Evolutionary conservation across 2,113 vertebrate species (phyloP).

Genomic region (Fregetta grallaria): DNA sequence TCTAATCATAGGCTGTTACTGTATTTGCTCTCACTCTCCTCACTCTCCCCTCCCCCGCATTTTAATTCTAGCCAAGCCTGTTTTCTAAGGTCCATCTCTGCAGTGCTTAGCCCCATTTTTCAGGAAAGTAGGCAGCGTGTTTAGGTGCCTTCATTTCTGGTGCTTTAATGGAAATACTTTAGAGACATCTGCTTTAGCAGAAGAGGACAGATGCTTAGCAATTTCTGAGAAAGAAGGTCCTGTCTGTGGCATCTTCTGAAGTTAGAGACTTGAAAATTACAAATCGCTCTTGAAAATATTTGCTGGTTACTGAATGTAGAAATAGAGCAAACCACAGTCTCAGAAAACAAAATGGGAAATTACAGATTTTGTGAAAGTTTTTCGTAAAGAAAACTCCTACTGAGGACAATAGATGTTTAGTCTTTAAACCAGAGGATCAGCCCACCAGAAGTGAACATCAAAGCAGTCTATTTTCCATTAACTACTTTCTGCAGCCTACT

Average conservation of each 20-base stretch:
- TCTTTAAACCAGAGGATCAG: slow-evolving; percentile 54
- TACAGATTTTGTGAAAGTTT: slow-evolving; percentile 56
- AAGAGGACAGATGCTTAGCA: neutral
- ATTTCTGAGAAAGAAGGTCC: slow-evolving; percentile 11
- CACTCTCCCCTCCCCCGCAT: neutral
- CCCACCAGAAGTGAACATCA: slow-evolving; percentile 64
- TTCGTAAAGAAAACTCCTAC: slow-evolving; percentile 39
- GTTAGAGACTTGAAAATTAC: neutral
- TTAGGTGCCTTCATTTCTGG: slow-evolving; percentile 9
- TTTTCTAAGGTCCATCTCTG: slow-evolving; percentile 32
- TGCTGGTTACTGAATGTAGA: slow-evolving; percentile 2
- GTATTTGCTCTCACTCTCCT: slow-evolving; percentile 30
- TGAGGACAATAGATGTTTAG: slow-evolving; percentile 50
- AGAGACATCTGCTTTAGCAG: slow-evolving; percentile 11
- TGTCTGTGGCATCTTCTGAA: neutral
- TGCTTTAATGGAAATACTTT: neutral
- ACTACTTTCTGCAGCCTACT: slow-evolving; percentile 59
- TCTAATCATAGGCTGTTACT: slow-evolving; percentile 50
- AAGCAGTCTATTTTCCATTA: slow-evolving; percentile 58
- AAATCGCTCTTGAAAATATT: neutral
- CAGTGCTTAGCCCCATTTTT: neutral
- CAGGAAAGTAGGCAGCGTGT: neutral
- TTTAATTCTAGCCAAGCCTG: neutral
- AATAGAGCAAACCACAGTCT: slow-evolving; percentile 36
- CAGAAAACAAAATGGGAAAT: slow-evolving; percentile 45